A percentile compares a stretch with the other conserved stretches of the same genome.
Evolutionary conservation across 2,888 invertebrate species (phyloP).

Genomic region (Smittia sp.): DNA sequence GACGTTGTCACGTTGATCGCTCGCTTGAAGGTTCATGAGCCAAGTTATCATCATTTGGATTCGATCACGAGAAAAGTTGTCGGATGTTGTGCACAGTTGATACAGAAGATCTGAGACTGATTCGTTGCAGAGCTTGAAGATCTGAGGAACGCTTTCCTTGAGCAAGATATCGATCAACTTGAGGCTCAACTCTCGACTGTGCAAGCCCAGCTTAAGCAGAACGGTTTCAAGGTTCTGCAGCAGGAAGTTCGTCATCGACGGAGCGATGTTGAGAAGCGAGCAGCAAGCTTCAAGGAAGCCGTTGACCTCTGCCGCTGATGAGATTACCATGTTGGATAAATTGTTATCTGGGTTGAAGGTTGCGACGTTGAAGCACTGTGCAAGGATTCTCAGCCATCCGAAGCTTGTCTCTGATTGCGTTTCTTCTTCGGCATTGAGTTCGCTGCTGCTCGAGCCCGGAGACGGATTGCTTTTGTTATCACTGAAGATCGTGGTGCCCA

Average conservation of each 20-base stretch:
- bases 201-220: constrained; percentile 66
- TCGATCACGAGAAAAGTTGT: constrained; percentile 57
- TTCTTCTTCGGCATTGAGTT: constrained; percentile 48
- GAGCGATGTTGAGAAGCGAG: constrained; percentile 68
- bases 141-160: constrained; percentile 57
- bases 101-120: constrained; percentile 76
- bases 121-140: constrained; percentile 54
- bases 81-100: constrained; percentile 66
- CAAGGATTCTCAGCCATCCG: constrained; percentile 79
- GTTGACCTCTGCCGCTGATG: constrained; percentile 64
- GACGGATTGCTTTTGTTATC: constrained; percentile 49
- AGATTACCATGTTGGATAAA: constrained; percentile 55
- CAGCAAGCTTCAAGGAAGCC: constrained; percentile 69
- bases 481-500: constrained; percentile 84
- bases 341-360: constrained; percentile 50
- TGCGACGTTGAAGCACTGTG: constrained; percentile 68
- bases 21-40: constrained; percentile 53
- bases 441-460: constrained; percentile 37
- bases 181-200: constrained; percentile 61
- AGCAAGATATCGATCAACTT: constrained; percentile 59
- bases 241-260: constrained; percentile 56
- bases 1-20: background rate
- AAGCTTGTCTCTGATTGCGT: constrained; percentile 60
- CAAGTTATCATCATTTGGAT: constrained; percentile 69
- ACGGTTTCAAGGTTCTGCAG: constrained; percentile 67